These are phyloP conservation scores for Drosophila asahinai DNA, from an alignment of 1,140 invertebrate species.

Conservation along the genomic window DNA sequence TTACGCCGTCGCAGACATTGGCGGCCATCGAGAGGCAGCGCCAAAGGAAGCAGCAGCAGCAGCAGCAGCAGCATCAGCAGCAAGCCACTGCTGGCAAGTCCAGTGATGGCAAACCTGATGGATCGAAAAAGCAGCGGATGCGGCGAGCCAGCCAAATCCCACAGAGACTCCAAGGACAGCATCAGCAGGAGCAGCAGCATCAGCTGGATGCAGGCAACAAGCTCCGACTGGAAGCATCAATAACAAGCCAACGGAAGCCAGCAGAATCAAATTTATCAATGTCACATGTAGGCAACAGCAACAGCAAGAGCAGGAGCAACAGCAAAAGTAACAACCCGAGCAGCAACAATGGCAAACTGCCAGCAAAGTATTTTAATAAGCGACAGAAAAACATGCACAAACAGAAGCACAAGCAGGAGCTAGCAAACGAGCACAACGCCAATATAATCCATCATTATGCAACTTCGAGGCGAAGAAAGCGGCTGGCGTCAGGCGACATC, in stretches of 20 bases:
- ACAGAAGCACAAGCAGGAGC: slow-evolving; percentile 36
- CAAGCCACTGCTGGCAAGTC: slow-evolving; percentile 53
- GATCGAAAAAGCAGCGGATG: slow-evolving; percentile 74
- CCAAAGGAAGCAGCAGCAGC: slow-evolving; percentile 54
- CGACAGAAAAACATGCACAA: slow-evolving; percentile 82
- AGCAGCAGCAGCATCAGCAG: background rate
- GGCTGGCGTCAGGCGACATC: slow-evolving; percentile 68
- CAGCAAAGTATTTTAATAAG: slow-evolving; percentile 82
- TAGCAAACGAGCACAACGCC: slow-evolving; percentile 62
- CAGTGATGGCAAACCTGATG: slow-evolving; percentile 79
- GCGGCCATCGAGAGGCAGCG: slow-evolving; percentile 76
- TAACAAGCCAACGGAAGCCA: slow-evolving; percentile 46
- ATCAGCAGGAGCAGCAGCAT: slow-evolving; percentile 51
- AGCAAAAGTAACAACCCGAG: slow-evolving; percentile 34
- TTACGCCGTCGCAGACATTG: slow-evolving; percentile 81
- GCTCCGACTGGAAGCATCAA: slow-evolving; percentile 54
- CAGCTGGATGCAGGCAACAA: slow-evolving; percentile 55
- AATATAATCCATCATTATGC: slow-evolving; percentile 82
- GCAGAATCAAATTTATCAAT: slow-evolving; percentile 85
- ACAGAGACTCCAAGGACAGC: slow-evolving; percentile 24
- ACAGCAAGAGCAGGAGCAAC: slow-evolving; percentile 32
- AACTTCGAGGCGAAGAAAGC: slow-evolving; percentile 62
- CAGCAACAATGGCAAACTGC: slow-evolving; percentile 70
- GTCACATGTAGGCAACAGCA: slow-evolving; percentile 70
- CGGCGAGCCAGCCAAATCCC: slow-evolving; percentile 46